A percentile compares a stretch with the other conserved stretches of the same genome.
Conservation (phyloP, 2,888 invertebrate species). For the Proisotoma minuta region DNA sequence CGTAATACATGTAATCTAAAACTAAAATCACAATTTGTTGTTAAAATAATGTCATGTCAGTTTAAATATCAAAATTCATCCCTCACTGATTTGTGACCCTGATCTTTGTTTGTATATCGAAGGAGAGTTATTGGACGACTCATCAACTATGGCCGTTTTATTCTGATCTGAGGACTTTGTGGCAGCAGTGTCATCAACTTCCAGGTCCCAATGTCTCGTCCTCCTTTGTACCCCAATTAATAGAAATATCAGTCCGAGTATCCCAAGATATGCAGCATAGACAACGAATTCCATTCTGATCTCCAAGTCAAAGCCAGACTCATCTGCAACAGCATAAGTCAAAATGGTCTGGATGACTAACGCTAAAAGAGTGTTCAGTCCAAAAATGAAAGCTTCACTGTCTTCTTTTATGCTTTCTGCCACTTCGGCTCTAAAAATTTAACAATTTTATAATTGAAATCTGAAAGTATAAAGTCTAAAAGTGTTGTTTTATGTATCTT, state of each 20-base stretch:
- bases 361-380: constrained; percentile 78
- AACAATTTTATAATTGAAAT: too few relatives aligned
- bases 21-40: too few relatives aligned
- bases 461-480: too few relatives aligned
- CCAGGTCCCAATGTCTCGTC: constrained; percentile 30
- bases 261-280: constrained; percentile 64
- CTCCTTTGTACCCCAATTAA: constrained; percentile 51
- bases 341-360: constrained; percentile 71
- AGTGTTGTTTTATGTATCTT: constrained; percentile 40
- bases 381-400: constrained; percentile 84
- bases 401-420: constrained; percentile 74
- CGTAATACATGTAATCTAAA: too few relatives aligned
- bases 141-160: too few relatives aligned
- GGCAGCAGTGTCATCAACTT: background rate
- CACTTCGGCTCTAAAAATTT: constrained; percentile 68
- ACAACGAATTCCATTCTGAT: constrained; percentile 53
- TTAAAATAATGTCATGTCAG: too few relatives aligned
- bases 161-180: too few relatives aligned
- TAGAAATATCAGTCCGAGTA: constrained; percentile 59
- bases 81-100: too few relatives aligned
- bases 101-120: too few relatives aligned
- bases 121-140: too few relatives aligned
- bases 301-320: constrained; percentile 49
- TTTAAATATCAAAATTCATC: too few relatives aligned
- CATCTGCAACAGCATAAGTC: constrained; percentile 61